Evolutionary conservation across 2,113 vertebrate species (phyloP), one percentile per base, ranked within the genome.

Genomic region (Pygoscelis adeliae): DNA sequence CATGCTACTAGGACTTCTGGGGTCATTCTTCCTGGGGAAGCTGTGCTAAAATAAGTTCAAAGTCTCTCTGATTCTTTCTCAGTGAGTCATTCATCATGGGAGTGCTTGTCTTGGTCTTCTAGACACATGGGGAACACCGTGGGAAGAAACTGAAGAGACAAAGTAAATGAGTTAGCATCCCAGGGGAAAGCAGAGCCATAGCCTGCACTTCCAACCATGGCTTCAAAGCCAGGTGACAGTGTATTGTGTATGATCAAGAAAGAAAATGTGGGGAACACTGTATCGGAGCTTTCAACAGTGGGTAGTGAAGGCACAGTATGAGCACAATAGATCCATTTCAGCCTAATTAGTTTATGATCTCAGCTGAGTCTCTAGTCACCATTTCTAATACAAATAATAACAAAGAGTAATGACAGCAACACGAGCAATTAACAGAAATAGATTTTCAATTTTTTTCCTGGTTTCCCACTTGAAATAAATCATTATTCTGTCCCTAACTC

Each of bases 1-100:
- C 13, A 8, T 53, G 53, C 66, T 87, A 19, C 49, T 76, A 19
- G 34, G 34, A 80, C 12, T 92, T 92, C 71, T 90, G 67, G 95
- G 96, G 30, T 93, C 79, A 38, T 86, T 94, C 79, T 97, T 96
- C 90, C 90, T 74, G 76, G 71, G 90, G 76, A 95, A 90, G 74
- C 86, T 92, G 63, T 77, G 74, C 88, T 96, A 92, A 95, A 96
- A 44, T 78, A 83, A 93, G 76, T 90, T 94, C 78, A 86, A 80
- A 95, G 67, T 44, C n/a, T 42, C 56, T 77, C 82, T 88, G 53
- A 86, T 92, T 96, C 74, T 96, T 96, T 88, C 92, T 73, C 52
- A 80, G 30, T 93, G 93, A 97, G 84, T 95, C 91, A 94, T 80
- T 90, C 32, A 47, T 86, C 79, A 74, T 1, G 14, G 46, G 62